Percentiles rank a stretch among this genome's conserved stretches.
Conservation (phyloP, 1,140 invertebrate genomes). For the Planococcus citri region DNA sequence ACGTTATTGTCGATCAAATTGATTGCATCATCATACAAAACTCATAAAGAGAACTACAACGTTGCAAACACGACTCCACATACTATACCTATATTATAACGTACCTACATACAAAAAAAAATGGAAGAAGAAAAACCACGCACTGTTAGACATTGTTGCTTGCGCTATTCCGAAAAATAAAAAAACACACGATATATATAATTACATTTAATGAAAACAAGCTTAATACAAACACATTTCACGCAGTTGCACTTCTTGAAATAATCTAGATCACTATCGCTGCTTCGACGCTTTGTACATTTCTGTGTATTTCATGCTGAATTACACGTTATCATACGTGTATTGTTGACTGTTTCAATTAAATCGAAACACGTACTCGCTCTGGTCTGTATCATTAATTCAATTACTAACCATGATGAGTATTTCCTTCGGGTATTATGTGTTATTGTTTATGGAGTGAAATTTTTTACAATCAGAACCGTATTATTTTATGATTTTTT, state of each 20-base stretch:
- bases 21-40: neutral
- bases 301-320: constrained; percentile 18
- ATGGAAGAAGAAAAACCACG: neutral
- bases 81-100: neutral
- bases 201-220: constrained; percentile 19
- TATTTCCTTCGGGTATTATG: constrained; percentile 16
- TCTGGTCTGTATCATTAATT: constrained; percentile 17
- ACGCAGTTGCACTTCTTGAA: constrained; percentile 18
- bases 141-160: constrained; percentile 14
- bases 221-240: constrained; percentile 20
- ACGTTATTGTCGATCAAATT: neutral
- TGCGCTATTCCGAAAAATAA: neutral
- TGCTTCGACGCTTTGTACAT: constrained; percentile 12
- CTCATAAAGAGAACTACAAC: neutral
- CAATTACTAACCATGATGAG: constrained; percentile 17
- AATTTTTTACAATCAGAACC: constrained; percentile 13
- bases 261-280: constrained; percentile 19
- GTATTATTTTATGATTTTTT: constrained; percentile 20
- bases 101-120: neutral
- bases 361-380: constrained; percentile 19
- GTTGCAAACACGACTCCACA: neutral
- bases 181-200: constrained; percentile 5
- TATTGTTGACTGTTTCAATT: constrained; percentile 19
- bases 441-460: constrained; percentile 14
- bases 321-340: constrained; percentile 19